Conservation (phyloP, 1,140 invertebrate species). For the Trialeurodes vaporariorum region DNA sequence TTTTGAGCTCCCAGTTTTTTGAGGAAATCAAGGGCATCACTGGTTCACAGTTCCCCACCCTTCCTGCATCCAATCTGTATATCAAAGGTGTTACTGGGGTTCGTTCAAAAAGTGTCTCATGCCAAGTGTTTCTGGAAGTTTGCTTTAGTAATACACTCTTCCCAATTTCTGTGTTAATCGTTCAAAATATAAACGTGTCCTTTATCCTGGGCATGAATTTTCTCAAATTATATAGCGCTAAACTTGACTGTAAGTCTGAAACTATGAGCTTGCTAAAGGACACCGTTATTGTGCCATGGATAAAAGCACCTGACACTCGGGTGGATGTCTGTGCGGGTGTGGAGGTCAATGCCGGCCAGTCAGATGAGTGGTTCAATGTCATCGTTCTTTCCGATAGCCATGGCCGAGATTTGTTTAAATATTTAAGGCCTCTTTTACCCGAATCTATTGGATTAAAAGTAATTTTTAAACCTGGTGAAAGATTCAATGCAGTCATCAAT, state of each 20-base stretch:
- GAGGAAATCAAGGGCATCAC: not conserved
- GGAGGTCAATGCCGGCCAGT: not conserved
- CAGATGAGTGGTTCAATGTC: not conserved
- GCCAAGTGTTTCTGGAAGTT: not conserved
- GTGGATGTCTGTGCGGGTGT: too few relatives aligned
- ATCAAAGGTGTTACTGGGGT: not conserved
- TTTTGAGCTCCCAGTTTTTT: not conserved
- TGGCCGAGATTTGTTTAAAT: not conserved
- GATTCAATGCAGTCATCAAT: not conserved
- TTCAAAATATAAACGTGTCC: not conserved
- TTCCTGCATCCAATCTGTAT: not conserved
- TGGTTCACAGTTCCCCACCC: not conserved
- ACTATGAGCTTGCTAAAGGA: not conserved
- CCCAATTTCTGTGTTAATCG: not conserved
- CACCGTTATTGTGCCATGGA: not conserved
- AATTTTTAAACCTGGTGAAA: not conserved
- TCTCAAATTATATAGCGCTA: not conserved
- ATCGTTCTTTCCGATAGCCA: not conserved
- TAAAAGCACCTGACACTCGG: not conserved
- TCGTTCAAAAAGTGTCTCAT: not conserved
- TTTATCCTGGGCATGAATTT: not conserved
- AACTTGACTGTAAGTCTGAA: not conserved
- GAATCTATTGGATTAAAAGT: not conserved
- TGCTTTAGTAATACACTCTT: not conserved
- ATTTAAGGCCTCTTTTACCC: not conserved